Evolutionary conservation across 1,140 invertebrate species (phyloP).

Genomic region (Drosophila mauritiana): DNA sequence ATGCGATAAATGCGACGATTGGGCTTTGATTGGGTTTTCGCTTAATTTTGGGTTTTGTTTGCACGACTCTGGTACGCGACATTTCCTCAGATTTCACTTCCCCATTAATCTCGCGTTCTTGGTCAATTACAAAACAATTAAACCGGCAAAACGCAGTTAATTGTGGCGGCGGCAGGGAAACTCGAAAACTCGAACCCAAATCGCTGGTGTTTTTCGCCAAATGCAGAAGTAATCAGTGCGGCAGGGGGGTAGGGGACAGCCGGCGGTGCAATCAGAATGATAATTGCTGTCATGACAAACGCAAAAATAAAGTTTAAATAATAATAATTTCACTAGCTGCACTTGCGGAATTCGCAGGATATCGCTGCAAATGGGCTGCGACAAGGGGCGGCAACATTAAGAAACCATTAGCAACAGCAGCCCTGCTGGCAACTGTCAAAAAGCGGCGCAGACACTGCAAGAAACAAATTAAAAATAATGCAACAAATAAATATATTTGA

Average conservation of each 20-base stretch:
- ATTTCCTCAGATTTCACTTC: constrained; percentile 36
- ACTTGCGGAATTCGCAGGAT: constrained; percentile 34
- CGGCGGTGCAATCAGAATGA: constrained; percentile 55
- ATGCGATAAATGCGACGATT: constrained; percentile 45
- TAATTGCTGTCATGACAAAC: constrained; percentile 79
- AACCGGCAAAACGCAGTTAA: constrained; percentile 50
- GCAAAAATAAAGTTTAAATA: constrained; percentile 80
- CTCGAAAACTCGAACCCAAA: constrained; percentile 45
- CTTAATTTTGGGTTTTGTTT: constrained; percentile 17
- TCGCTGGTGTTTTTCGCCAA: constrained; percentile 52
- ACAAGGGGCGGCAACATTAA: constrained; percentile 60
- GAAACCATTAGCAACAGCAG: constrained; percentile 79
- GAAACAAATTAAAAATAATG: neutral
- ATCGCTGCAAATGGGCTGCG: constrained; percentile 11
- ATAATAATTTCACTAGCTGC: constrained; percentile 71
- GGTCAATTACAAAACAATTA: constrained; percentile 69
- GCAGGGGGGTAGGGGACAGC: neutral
- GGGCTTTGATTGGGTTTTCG: constrained; percentile 18
- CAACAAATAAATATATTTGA: neutral
- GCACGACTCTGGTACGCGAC: constrained; percentile 25
- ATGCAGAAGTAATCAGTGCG: constrained; percentile 39
- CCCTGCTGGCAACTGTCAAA: constrained; percentile 52
- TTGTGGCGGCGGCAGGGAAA: constrained; percentile 40
- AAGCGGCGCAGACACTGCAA: constrained; percentile 13
- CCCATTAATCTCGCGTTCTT: constrained; percentile 53